Evolutionary conservation across 2,113 vertebrate genomes (phyloP), one percentile per base, ranked within the genome.

Genomic region (Rousettus leschenaultii): DNA sequence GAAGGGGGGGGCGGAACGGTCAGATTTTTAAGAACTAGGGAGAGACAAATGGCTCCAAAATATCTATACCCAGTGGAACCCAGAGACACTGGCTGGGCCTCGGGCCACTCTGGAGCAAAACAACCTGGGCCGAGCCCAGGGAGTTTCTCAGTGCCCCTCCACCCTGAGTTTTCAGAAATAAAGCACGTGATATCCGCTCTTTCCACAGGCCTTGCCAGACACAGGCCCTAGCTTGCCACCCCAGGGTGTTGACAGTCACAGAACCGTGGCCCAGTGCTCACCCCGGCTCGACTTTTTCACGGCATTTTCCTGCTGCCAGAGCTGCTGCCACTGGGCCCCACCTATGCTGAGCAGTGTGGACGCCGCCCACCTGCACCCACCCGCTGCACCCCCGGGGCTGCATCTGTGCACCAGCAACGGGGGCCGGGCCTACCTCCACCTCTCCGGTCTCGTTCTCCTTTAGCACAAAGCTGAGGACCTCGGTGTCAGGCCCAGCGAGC

Each of bases 391-490:
- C 86, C 0, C 3, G 3, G 13, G 38, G 40, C 83, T 74, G 74
- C 14, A 51, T 26, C 13, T 35, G 33, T 24, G 63, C 19, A 18
- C 22, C 13, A 4, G 19, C 53, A 6, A 11, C 61, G 53, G 35
- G 1, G 4, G 51, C 15, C 48, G 1, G 22, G 89, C 97, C 40
- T 95, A 99, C 99, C 99, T 99, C 99, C n/a, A 99, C 99, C 55
- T 99, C 99, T 88, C 98, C 99, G 0, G 99, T 99, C 97, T 99
- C 99, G 0, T 99, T 99, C 96, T 99, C 99, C 97, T 99, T 99
- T 35, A 99, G 98, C 97, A 99, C 99, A 4, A 99, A 99, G 83
- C 98, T 99, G 96, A 99, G 99, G 71, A 96, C 96, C 0, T 99
- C 98, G 0, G 99, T 98, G 97, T 99, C 99, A 0, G 99, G 99